Evolutionary conservation across 2,888 invertebrate species (phyloP), one percentile per base, ranked within the genome.

Genomic region (Spisula solida): DNA sequence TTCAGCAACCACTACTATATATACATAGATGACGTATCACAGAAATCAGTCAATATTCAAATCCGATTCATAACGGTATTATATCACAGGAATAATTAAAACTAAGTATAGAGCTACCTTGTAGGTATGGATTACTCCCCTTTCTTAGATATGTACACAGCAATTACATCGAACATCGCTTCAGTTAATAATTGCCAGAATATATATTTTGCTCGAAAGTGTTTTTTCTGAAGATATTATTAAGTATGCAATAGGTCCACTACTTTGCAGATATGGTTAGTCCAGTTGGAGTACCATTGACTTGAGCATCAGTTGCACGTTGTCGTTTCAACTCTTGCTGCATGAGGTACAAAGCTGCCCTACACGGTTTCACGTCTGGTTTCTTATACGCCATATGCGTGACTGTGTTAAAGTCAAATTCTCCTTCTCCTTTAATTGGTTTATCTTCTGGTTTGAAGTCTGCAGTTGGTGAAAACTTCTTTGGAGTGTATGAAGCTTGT

Each of bases 381-480:
- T 93, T 93, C 83, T 92, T 89, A 90, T 94, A 96, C 25, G 95
- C 94, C 25, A 93, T 91, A 25, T 90, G 93, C 84, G 95, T 94
- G 20, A 94, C 94, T 16, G 96, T 96, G 56, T 91, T 93, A 91
- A 96, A 96, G 90, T 95, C 95, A 80, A 94, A 93, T 80, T 92
- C 88, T 1, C 95, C 95, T 1, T 92, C 88, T 10, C 70, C 87
- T 1, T 92, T 91, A 8, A 94, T 88, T 8, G 94, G 92, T 82
- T 92, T 94, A 2, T 93, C 90, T 78, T 93, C 93, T 0, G 96
- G 96, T 79, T 94, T 94, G 90, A 93, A 96, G 83, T 92, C 91
- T 66, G 88, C 91, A 0, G 93, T 91, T 0, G 93, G 93, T 31
- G 94, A 93, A 0, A 91, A 91, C 66, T 93, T 92, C 91, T 95